A percentile compares a stretch with the other conserved stretches of the same genome.
Conservation (phyloP, 2,888 invertebrate species). For the Hemistola chrysoprasaria region DNA sequence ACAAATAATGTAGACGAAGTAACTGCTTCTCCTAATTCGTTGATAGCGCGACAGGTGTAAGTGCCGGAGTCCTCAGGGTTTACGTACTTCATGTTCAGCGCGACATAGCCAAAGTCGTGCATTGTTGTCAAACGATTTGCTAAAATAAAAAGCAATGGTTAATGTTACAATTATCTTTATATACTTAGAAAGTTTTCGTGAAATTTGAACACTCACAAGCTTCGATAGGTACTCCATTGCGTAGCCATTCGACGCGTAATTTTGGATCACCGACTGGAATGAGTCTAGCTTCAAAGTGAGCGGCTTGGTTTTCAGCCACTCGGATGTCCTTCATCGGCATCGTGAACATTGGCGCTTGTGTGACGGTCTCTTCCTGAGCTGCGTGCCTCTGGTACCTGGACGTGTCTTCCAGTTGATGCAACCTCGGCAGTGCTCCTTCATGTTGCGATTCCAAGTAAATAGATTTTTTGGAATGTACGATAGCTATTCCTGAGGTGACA, state of each 20-base stretch:
- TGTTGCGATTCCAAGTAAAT: conserved; percentile 94
- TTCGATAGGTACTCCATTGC: conserved; percentile 95
- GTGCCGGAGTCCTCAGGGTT: conserved; percentile 98
- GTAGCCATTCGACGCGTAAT: conserved; percentile 95
- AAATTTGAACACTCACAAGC: conserved; percentile 84
- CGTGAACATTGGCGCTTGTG: conserved; percentile 96
- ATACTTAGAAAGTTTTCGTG: background rate
- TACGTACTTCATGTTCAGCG: conserved; percentile 96
- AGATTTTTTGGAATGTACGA: conserved; percentile 91
- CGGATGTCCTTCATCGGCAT: conserved; percentile 93
- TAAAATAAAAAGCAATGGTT: conserved; percentile 45
- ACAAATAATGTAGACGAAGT: conserved; percentile 96
- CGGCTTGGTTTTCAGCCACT: conserved; percentile 95
- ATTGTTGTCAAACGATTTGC: conserved; percentile 96
- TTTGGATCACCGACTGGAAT: conserved; percentile 97
- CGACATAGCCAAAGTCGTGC: conserved; percentile 99
- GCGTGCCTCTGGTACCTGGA: conserved; percentile 88
- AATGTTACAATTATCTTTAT: background rate
- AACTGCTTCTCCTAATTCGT: conserved; percentile 96
- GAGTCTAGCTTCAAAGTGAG: conserved; percentile 95
- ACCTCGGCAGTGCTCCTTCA: conserved; percentile 90
- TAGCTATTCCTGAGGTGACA: conserved; percentile 93
- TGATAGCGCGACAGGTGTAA: conserved; percentile 96
- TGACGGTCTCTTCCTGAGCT: conserved; percentile 89
- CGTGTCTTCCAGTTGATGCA: conserved; percentile 91